A percentile compares a stretch with the other conserved stretches of the same genome.
Evolutionary conservation across 92 coral and sea anemone species (phyloP).

Genomic region (Zoanthus sansibaricus): DNA sequence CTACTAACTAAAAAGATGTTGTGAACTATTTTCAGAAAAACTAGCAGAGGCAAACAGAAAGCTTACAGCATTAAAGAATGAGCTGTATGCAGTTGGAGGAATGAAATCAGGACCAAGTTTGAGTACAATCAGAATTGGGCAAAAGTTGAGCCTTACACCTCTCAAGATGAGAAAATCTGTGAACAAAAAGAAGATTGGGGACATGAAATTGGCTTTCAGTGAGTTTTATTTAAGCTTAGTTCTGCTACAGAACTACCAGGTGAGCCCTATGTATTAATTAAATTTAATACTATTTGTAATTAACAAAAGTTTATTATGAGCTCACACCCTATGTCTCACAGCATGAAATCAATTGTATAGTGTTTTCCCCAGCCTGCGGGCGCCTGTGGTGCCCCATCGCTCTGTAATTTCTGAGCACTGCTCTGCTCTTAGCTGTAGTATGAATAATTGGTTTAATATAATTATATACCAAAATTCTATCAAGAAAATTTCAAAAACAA

Average conservation of each 20-base stretch:
- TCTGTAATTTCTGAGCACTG: too few relatives aligned
- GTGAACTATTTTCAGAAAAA: constrained; percentile 66
- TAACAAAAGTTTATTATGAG: too few relatives aligned
- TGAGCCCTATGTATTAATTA: neutral
- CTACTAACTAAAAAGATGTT: neutral
- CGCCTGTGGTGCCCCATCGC: too few relatives aligned
- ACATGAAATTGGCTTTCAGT: constrained; percentile 95
- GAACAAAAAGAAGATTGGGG: constrained; percentile 77
- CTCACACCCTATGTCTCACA: too few relatives aligned
- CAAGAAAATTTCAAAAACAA: too few relatives aligned
- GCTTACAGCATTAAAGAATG: constrained; percentile 85
- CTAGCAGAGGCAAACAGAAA: constrained; percentile 95
- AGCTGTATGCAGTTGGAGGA: constrained; percentile 79
- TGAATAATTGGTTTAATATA: too few relatives aligned
- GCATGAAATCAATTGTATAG: too few relatives aligned
- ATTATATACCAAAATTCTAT: too few relatives aligned
- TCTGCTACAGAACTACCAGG: constrained; percentile 95
- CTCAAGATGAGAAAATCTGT: constrained; percentile 69
- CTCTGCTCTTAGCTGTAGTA: too few relatives aligned
- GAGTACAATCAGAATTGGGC: constrained; percentile 66
- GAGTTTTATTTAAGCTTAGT: constrained; percentile 95
- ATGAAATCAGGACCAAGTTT: constrained; percentile 78
- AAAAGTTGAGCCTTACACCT: constrained; percentile 68
- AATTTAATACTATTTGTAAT: neutral
- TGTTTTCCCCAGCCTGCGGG: too few relatives aligned